Evolutionary conservation across 2,797 vertebrate species (phyloP), one percentile per base, ranked within the genome.

Genomic region (Neosilurus hyrtlii): DNA sequence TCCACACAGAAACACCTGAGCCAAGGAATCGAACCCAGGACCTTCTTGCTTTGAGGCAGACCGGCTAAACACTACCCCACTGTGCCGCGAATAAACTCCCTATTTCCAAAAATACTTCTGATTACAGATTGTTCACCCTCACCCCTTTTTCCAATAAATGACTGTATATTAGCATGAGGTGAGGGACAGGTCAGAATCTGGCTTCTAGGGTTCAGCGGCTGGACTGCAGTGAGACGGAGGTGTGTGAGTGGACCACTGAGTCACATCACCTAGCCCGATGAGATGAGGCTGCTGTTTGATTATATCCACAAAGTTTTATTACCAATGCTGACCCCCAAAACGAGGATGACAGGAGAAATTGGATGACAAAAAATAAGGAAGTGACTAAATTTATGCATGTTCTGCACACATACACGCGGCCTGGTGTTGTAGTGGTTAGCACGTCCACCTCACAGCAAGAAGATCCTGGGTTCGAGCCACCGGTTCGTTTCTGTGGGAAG

Each of bases 301-400:
- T 90, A 56, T 57, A 72, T 82, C 87, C 30, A 30, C 61, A 87
- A 79, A 81, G 43, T 83, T 85, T 85, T 79, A 87, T 77, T 83
- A 84, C 71, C 51, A 51, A 16, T 30, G 43, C 59, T 14, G 18
- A 71, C 10, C 51, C 26, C 51, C 30, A 51, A 15, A 54, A 56
- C 35, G 1, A 14, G 2, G 11, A 4, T 16, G 5, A 9, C 52
- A 14, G 20, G 49, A 63, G 9, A 43, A 51, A 79, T 9, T 18
- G 14, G 65, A 83, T 67, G 49, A 66, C 68, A 16, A 77, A 62
- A 49, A 35, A 62, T 62, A 63, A 51, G 59, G 37, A 9, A 1
- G 57, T 62, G 35, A 77, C 10, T 26, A 24, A 59, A 77, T 26
- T 35, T 57, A 37, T 35, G 12, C 66, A n/a, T 77, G 76, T 18